Evolutionary conservation across 2,888 invertebrate genomes (phyloP), one percentile per base, ranked within the genome.

Genomic region (Corythucha ciliata): DNA sequence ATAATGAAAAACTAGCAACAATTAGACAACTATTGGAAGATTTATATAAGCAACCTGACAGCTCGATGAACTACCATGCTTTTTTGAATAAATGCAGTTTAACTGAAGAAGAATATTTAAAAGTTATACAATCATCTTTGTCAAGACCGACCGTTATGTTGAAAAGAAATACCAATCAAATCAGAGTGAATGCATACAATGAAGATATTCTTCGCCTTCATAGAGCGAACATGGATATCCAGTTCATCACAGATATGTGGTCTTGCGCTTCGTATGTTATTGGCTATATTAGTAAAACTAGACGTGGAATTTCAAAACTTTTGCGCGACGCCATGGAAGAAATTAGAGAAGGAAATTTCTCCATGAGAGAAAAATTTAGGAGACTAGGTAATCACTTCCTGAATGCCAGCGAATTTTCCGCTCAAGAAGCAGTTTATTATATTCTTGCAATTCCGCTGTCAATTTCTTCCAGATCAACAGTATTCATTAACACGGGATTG

Each of bases 371-470:
- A 16, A 56, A 58, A 48, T 26, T 63, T 10, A 54, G 56, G 36
- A 48, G 40, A n/a, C 24, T 59, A 32, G 57, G 52, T 5, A 59
- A 58, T 44, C 44, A 52, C 7, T 61, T 61, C 34, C 47, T 63
- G 3, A 62, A 63, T 48, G 42, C 50, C 12, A 24, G 32, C 22
- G 55, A 58, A 52, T 52, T 63, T 10, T 58, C 60, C 12, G 60
- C 62, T 8, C 62, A 63, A 55, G 62, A 63, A 53, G 62, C 60
- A 8, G 58, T 54, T 6, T 62, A 58, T 29, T 52, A 51, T 40
- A 2, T 58, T n/a, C 18, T 61, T 5, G 41, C 58, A 3, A 14
- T 60, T 6, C 55, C 52, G 3, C 16, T 58, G 60, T 60, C 20
- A 58, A 60, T 22, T 52, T 63, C 40, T 55, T 59, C 16, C 22